Percentiles rank a stretch among this genome's conserved stretches.
Conservation (phyloP, 1,140 invertebrate species). For the Leguminivora glycinivorella region DNA sequence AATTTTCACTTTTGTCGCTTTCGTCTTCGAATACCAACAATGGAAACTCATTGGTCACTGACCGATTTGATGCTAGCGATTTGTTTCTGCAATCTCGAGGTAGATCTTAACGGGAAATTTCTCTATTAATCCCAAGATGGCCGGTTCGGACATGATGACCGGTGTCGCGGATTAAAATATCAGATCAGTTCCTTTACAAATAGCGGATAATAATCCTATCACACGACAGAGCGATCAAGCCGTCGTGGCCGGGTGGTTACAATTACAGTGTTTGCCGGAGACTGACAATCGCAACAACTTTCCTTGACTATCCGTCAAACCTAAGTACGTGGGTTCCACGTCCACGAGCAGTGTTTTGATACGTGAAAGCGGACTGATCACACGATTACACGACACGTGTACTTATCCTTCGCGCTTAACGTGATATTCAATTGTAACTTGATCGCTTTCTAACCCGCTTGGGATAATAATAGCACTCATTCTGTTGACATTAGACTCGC, state of each 20-base stretch:
- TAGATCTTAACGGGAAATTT: constrained; percentile 8
- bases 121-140: neutral
- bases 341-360: constrained; percentile 28
- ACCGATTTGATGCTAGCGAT: constrained; percentile 24
- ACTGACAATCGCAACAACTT: constrained; percentile 44
- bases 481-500: neutral
- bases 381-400: constrained; percentile 48
- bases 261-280: constrained; percentile 43
- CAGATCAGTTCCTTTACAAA: constrained; percentile 25
- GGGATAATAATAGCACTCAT: constrained; percentile 13
- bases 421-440: constrained; percentile 58
- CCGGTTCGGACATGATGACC: neutral
- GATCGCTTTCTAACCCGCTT: constrained; percentile 48
- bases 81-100: neutral
- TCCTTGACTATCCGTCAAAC: constrained; percentile 42
- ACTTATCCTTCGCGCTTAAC: constrained; percentile 49
- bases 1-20: constrained; percentile 28
- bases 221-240: constrained; percentile 21
- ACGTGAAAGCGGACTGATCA: constrained; percentile 54
- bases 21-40: constrained; percentile 27
- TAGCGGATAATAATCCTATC: constrained; percentile 27
- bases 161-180: constrained; percentile 20
- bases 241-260: constrained; percentile 34
- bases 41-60: constrained; percentile 21
- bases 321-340: constrained; percentile 26